Percentiles rank a stretch among this genome's conserved stretches.
These are phyloP conservation scores for Steinernema scapterisci DNA, from an alignment of 2,888 invertebrate genomes.

Conservation along the genomic window DNA sequence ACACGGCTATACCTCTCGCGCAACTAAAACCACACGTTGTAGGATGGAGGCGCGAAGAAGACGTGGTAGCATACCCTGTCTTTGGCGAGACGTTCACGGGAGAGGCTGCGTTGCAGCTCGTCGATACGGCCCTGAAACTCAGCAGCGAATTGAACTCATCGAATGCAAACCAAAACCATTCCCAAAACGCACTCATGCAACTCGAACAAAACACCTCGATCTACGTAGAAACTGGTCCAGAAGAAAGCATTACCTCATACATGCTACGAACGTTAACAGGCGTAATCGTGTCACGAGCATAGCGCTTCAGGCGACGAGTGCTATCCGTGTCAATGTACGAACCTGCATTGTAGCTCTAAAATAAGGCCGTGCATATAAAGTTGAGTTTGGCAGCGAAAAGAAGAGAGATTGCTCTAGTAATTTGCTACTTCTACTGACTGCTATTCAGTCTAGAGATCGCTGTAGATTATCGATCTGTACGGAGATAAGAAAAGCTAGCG, in stretches of 20 bases:
- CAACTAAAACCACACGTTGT: conserved; percentile 53
- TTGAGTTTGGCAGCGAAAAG: background rate
- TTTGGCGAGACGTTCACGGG: conserved; percentile 62
- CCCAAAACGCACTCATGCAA: background rate
- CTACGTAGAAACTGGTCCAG: conserved; percentile 2
- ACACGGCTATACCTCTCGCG: conserved; percentile 62
- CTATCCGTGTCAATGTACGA: conserved; percentile 52
- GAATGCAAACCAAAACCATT: conserved; percentile 5
- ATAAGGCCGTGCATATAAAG: conserved; percentile 25
- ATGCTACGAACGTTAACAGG: conserved; percentile 54
- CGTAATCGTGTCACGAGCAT: conserved; percentile 37
- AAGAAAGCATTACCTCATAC: conserved; percentile 52
- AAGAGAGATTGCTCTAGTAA: background rate
- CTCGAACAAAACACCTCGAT: background rate
- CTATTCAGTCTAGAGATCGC: background rate
- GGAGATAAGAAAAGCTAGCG: conserved; percentile 11
- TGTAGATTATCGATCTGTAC: background rate
- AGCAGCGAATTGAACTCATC: conserved; percentile 20
- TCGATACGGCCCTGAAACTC: conserved; percentile 63
- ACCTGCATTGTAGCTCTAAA: conserved; percentile 53
- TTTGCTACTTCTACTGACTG: background rate
- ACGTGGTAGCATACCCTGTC: conserved; percentile 57
- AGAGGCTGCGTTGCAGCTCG: conserved; percentile 65
- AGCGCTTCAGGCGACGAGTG: conserved; percentile 45
- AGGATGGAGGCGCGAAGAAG: background rate